Evolutionary conservation across 2,113 vertebrate species (phyloP), one percentile per base, ranked within the genome.

Genomic region (Apus apus): DNA sequence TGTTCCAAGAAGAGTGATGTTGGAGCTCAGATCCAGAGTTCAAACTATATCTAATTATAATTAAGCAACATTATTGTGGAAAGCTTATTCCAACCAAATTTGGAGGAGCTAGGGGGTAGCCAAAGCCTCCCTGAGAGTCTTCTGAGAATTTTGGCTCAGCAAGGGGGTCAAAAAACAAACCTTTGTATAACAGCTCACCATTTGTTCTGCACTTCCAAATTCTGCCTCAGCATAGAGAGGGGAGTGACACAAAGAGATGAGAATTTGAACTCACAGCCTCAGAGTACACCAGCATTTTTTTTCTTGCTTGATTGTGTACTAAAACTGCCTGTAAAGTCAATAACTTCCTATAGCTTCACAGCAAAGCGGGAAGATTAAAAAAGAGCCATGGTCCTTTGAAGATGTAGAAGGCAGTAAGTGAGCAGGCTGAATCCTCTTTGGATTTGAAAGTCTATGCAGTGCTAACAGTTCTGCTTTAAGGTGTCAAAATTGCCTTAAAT

Each of bases 401-500:
- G 97, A 96, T 96, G 97, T 36, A 48, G 96, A 97, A 97, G 96
- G 96, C 96, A 97, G 96, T 98, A 98, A 98, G 97, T 94, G 97
- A 98, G 85, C 97, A 94, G 97, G 96, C 88, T 97, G 97, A 97
- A 97, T 98, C 94, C 97, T 98, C 97, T 98, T 97, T 94, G 95
- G 97, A 96, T 96, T 98, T 98, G 95, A 97, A 98, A 97, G 97
- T 94, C 93, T 89, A 46, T 86, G 85, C 89, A 76, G 84, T 94
- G 86, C 93, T 92, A 88, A 97, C 94, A 92, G 95, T 82, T 94
- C 92, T 91, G 72, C 96, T 97, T 97, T 97, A 94, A 97, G 97
- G 96, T 97, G 97, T 98, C 97, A 97, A 97, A 98, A 97, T 96
- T 97, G 98, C 97, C 97, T 97, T 97, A 96, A 97, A 98, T 97